A percentile compares a stretch with the other conserved stretches of the same genome.
These are phyloP conservation scores for Protaetia brevitarsis DNA, from an alignment of 1,140 invertebrate genomes.

Conservation along the genomic window DNA sequence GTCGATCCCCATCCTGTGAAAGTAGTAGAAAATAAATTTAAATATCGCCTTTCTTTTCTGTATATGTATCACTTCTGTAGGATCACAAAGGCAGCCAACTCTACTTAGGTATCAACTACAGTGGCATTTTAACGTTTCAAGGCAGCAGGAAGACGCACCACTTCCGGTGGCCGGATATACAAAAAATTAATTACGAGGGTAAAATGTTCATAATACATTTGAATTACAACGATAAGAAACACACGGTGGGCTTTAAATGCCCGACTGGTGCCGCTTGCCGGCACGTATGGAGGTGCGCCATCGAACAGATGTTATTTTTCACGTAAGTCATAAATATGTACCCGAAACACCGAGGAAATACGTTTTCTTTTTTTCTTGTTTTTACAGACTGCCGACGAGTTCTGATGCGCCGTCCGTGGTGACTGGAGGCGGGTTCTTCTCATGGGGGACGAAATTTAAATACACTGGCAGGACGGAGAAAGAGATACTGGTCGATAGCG, in stretches of 20 bases:
- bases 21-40: constrained; percentile 59
- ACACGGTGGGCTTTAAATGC: constrained; percentile 95
- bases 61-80: constrained; percentile 56
- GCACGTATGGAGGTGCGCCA: constrained; percentile 93
- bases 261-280: constrained; percentile 84
- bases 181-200: constrained; percentile 96
- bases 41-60: neutral
- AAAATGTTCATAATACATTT: constrained; percentile 97
- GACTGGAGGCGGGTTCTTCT: constrained; percentile 91
- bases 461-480: constrained; percentile 85
- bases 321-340: constrained; percentile 70
- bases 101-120: constrained; percentile 92
- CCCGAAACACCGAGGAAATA: too few species aligned
- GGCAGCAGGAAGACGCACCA: constrained; percentile 88
- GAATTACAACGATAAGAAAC: constrained; percentile 84
- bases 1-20: constrained; percentile 98
- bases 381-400: constrained; percentile 74
- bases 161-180: constrained; percentile 93
- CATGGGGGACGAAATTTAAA: constrained; percentile 90
- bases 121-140: constrained; percentile 92
- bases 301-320: constrained; percentile 96
- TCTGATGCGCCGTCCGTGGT: constrained; percentile 82
- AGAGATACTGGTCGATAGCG: constrained; percentile 76
- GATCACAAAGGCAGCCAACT: constrained; percentile 86
- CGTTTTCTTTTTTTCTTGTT: constrained; percentile 30